phyloP scores from a whole-genome alignment of 2,113 vertebrate species.

The Nansenia antarctica region DNA sequence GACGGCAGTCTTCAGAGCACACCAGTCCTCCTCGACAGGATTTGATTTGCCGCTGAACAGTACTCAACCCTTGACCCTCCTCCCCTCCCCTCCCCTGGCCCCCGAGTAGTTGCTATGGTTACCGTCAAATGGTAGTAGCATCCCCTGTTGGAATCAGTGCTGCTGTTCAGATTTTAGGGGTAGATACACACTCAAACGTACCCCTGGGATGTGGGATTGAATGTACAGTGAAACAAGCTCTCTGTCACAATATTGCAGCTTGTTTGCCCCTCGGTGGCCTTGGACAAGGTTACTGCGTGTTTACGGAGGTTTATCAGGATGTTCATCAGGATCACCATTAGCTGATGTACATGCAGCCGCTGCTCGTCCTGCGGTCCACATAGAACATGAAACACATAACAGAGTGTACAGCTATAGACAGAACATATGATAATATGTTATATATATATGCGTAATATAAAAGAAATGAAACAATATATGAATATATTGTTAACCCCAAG shows the following conservation, averaged over 20 bases:
- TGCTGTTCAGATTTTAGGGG: conserved; percentile 39
- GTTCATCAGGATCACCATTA: too few species aligned
- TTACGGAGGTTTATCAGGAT: too few species aligned
- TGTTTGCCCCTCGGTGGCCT: conserved; percentile 56
- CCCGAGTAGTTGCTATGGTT: conserved; percentile 69
- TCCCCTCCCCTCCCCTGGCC: conserved; percentile 49
- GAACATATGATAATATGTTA: too few species aligned
- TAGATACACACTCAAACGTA: conserved; percentile 42
- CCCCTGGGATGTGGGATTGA: too few species aligned
- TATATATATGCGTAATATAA: too few species aligned
- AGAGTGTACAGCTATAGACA: too few species aligned
- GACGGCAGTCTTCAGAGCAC: conserved; percentile 64
- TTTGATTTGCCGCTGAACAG: conserved; percentile 67
- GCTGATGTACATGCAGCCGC: too few species aligned
- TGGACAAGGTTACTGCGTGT: conserved; percentile 47
- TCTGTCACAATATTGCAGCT: conserved; percentile 53
- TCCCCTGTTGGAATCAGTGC: conserved; percentile 37
- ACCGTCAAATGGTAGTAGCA: conserved; percentile 40
- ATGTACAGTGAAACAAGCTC: conserved; percentile 14
- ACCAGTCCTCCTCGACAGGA: too few species aligned
- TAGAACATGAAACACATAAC: too few species aligned
- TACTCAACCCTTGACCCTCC: conserved; percentile 64
- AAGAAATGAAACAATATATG: too few species aligned
- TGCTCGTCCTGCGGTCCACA: too few species aligned
- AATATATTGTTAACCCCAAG: too few species aligned